Percentiles rank a stretch among this genome's conserved stretches.
Evolutionary conservation across 2,113 vertebrate genomes (phyloP).

Genomic region (Cathartes aura): DNA sequence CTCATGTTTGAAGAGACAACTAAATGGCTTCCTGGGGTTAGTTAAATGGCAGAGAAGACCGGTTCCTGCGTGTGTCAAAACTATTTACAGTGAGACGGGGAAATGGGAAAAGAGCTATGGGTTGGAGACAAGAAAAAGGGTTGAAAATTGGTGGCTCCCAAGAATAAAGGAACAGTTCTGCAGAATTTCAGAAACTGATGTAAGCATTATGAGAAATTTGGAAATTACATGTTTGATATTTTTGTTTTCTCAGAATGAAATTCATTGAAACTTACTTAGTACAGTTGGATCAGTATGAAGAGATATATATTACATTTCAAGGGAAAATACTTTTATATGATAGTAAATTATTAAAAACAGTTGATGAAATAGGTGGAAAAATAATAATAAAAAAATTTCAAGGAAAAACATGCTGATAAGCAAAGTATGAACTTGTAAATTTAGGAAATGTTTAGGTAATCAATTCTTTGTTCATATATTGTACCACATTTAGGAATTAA

Average conservation of each 20-base stretch:
- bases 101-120: conserved; percentile 88
- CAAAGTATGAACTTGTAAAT: background rate
- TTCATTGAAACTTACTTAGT: background rate
- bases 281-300: background rate
- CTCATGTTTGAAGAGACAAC: conserved; percentile 53
- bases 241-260: background rate
- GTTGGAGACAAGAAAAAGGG: conserved; percentile 82
- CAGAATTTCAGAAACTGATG: conserved; percentile 74
- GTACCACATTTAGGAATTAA: background rate
- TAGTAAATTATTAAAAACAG: background rate
- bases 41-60: conserved; percentile 20
- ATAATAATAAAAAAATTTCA: background rate
- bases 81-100: conserved; percentile 88
- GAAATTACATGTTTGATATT: background rate
- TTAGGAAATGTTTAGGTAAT: background rate
- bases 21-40: background rate
- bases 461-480: background rate
- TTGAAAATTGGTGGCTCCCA: conserved; percentile 90
- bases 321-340: background rate
- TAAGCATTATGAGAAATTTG: conserved; percentile 67
- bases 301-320: background rate
- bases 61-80: conserved; percentile 53
- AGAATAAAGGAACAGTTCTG: conserved; percentile 83
- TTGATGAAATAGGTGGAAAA: background rate
- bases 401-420: background rate